Percentiles rank a stretch among this genome's conserved stretches.
Conservation (phyloP, 2,113 vertebrate species). For the Amblyopsis rosae region DNA sequence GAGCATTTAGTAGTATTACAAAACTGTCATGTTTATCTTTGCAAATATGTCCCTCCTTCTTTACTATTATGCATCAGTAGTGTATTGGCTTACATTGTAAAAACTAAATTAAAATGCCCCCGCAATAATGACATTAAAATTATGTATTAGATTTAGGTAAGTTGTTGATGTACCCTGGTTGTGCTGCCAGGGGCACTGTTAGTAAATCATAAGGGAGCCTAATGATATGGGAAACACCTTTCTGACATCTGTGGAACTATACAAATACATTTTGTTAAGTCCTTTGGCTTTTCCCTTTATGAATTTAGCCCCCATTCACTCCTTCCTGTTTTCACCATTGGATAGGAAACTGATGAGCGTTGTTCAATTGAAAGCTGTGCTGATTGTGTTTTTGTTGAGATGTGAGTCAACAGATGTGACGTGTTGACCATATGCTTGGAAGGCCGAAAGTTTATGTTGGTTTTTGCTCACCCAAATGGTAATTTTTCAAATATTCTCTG, state of each 20-base stretch:
- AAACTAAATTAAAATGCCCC: conserved; percentile 18
- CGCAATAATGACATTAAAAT: not conserved
- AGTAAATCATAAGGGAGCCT: not conserved
- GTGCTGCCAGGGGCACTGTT: conserved; percentile 20
- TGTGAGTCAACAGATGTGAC: not conserved
- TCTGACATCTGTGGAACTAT: not conserved
- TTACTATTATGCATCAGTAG: conserved; percentile 39
- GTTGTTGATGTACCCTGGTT: conserved; percentile 10
- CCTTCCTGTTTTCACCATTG: not conserved
- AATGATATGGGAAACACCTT: not conserved
- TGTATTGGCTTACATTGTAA: conserved; percentile 9
- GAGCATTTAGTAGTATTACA: conserved; percentile 61
- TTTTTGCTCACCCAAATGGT: conserved; percentile 12
- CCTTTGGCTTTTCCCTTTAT: not conserved
- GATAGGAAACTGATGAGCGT: not conserved
- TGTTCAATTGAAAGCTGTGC: not conserved
- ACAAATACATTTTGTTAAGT: not conserved
- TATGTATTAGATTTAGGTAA: conserved; percentile 13
- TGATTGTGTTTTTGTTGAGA: not conserved
- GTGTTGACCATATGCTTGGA: conserved; percentile 25
- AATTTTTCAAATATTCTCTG: conserved; percentile 3
- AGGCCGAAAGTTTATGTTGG: conserved; percentile 21
- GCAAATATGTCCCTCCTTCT: conserved; percentile 38
- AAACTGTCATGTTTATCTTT: conserved; percentile 55
- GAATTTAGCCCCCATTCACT: not conserved